Percentiles rank a stretch among this genome's conserved stretches.
phyloP scores from a whole-genome alignment of 2,797 vertebrate species.

The Tapera naevia region DNA sequence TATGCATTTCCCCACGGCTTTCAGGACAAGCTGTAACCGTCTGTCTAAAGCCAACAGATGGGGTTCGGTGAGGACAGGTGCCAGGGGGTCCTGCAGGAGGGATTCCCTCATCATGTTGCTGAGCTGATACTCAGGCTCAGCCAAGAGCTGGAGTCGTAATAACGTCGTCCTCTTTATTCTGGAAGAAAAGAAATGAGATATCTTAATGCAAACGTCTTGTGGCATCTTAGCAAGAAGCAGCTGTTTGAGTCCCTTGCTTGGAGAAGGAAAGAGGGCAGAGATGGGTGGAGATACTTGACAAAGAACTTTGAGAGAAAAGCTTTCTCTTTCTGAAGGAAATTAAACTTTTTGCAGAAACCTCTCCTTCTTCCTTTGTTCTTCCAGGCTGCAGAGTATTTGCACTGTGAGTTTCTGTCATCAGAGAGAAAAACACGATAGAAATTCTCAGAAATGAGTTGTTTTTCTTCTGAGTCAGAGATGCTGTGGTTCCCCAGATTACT shows the following conservation, averaged over 20 bases:
- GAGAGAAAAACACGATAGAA: neutral
- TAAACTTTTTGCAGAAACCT: neutral
- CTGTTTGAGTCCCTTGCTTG: neutral
- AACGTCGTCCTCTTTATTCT: conserved; percentile 91
- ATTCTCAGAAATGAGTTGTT: neutral
- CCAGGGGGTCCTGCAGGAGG: conserved; percentile 81
- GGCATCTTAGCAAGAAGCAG: neutral
- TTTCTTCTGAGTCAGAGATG: neutral
- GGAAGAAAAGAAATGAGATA: neutral
- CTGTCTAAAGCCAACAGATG: conserved; percentile 92
- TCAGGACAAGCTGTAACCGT: conserved; percentile 83
- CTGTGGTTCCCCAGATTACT: neutral
- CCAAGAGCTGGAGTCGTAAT: conserved; percentile 84
- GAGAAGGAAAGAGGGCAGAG: neutral
- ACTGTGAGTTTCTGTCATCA: neutral
- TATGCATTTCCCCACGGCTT: conserved; percentile 80
- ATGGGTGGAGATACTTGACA: no score
- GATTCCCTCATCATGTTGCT: conserved; percentile 95
- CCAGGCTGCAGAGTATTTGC: neutral
- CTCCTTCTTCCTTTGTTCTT: neutral
- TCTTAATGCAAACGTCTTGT: neutral
- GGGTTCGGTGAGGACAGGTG: conserved; percentile 85
- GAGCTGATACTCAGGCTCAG: conserved; percentile 80
- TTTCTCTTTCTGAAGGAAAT: neutral
- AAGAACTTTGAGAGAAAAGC: neutral